Conservation (phyloP, 2,113 vertebrate species). For the Perca flavescens region DNA sequence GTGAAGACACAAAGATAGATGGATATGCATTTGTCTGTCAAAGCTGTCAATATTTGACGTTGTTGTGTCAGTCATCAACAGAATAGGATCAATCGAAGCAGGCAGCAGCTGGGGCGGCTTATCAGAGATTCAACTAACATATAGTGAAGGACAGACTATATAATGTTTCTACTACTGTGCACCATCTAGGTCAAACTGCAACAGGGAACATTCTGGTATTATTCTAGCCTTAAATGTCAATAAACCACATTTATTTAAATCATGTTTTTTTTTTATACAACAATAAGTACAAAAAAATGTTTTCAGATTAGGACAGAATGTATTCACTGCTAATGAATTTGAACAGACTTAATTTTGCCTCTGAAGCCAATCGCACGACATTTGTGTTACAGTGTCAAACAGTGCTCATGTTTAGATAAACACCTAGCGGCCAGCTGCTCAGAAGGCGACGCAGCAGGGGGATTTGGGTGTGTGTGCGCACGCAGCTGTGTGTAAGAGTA, state of each 20-base stretch:
- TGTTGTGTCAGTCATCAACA: conserved; percentile 24
- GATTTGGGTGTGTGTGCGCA: background rate
- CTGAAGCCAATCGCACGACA: background rate
- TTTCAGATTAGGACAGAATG: background rate
- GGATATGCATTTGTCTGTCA: conserved; percentile 33
- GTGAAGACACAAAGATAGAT: conserved; percentile 7
- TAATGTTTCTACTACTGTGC: background rate
- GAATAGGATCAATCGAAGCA: conserved; percentile 50
- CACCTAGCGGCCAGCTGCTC: conserved; percentile 15
- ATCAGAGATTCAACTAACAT: conserved; percentile 49
- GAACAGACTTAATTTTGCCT: conserved; percentile 7
- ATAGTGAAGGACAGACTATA: conserved; percentile 28
- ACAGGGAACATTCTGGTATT: background rate
- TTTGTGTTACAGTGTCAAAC: conserved; percentile 17
- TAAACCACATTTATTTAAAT: background rate
- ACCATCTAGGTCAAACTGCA: conserved; percentile 25
- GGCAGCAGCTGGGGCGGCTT: background rate
- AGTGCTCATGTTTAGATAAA: conserved; percentile 15
- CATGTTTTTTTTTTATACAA: background rate
- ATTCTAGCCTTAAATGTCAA: background rate
- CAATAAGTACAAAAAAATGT: background rate
- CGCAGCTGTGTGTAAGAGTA: background rate
- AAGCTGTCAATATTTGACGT: conserved; percentile 29
- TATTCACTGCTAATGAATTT: background rate
- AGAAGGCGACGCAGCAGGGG: conserved; percentile 1